Base-by-base conservation (phyloP, 2,888 invertebrate species). In the Loripinus fragilis region DNA sequence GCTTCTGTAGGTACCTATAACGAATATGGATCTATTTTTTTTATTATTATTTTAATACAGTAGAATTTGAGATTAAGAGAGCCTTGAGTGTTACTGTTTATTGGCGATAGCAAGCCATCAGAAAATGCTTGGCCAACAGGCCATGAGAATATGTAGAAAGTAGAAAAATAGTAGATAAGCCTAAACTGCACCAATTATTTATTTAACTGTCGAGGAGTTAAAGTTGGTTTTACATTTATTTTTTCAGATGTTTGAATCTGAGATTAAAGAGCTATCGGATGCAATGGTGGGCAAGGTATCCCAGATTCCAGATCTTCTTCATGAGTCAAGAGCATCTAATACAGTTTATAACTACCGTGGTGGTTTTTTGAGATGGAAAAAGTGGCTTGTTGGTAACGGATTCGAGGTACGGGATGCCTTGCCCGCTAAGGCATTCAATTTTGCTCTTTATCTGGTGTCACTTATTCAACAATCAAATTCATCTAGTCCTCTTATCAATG, bases 401-500 rank as follows among this genome's bases (percentile, higher is more conserved):
- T n/a, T n/a, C n/a, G n/a, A n/a, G n/a, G n/a, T n/a, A n/a, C n/a
- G n/a, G n/a, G n/a, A n/a, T 0, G 20, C 45, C 55, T 81, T 83
- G 67, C 82, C 82, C 28, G 78, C 82, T n/a, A 82, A 71, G 48
- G 55, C 78, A 30, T 77, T 84, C 28, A 76, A 76, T 70, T 67
- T 85, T 15, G 77, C 80, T 3, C 10, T 85, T 10, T 83, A 79
- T 81, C 45, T 81, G 20, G 65, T 74, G 0, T 80, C 81, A 15
- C 67, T 86, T 52, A 70, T 75, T 28, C 78, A 84, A 71, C 35
- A 50, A 1, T 23, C 73, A 25, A 81, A 64, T 69, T 77, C 80
- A 15, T 67, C 84, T 52, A 70, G 73, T 28, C 78, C 82, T 68
- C 35, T 55, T 25, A 25, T n/a, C n/a, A n/a, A n/a, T n/a, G n/a